Evolutionary conservation across 1,140 invertebrate species (phyloP).

Genomic region (Chironomus striatipennis): DNA sequence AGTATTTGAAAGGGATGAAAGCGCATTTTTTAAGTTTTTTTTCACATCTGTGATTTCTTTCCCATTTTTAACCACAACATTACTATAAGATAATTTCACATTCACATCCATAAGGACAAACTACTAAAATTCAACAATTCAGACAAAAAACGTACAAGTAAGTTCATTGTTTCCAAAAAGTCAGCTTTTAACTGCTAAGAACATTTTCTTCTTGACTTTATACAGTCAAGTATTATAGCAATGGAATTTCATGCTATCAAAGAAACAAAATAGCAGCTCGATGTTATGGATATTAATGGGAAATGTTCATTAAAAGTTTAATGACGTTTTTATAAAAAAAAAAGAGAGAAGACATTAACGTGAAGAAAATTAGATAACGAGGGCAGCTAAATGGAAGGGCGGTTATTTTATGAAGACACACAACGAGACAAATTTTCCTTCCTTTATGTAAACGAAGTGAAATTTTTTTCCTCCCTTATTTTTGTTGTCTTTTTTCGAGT

Average conservation of each 20-base stretch:
- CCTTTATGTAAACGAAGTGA: not conserved
- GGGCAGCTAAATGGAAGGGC: not conserved
- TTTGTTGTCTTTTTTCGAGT: not conserved
- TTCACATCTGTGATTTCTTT: no score
- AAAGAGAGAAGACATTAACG: slow-evolving; percentile 12
- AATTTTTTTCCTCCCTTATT: not conserved
- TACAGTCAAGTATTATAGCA: not conserved
- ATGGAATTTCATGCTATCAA: not conserved
- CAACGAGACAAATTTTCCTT: slow-evolving; percentile 1
- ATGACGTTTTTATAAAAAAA: slow-evolving; percentile 8
- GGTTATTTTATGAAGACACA: not conserved
- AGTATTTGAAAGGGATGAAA: not conserved
- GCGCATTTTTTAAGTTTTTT: no score
- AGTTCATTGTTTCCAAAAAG: no score
- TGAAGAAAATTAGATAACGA: slow-evolving; percentile 8
- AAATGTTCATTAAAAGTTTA: slow-evolving; percentile 15
- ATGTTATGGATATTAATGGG: slow-evolving; percentile 13
- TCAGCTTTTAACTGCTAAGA: no score
- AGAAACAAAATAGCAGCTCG: not conserved
- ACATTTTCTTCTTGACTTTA: no score
- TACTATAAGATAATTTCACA: no score
- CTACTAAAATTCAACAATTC: no score
- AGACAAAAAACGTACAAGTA: no score
- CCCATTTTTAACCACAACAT: no score
- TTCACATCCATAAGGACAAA: no score